phyloP scores from a whole-genome alignment of 1,140 invertebrate species.

The Drosophila repleta region DNA sequence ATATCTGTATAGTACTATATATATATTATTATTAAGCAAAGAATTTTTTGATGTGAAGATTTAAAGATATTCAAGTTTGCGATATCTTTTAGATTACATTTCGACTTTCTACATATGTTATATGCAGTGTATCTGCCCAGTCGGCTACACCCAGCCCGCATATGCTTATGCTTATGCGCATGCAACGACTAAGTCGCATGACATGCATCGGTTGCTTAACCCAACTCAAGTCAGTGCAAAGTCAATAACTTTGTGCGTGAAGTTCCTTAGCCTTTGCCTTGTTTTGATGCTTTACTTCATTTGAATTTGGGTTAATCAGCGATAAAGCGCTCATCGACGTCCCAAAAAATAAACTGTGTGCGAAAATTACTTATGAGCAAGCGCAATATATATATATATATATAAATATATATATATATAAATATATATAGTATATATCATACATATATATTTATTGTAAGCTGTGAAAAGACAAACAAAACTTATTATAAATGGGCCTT shows the following conservation, averaged over 20 bases:
- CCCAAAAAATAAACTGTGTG: slow-evolving; percentile 30
- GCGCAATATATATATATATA: neutral
- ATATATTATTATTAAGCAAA: no score
- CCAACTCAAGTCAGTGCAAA: neutral
- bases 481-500: slow-evolving; percentile 70
- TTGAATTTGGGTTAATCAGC: slow-evolving; percentile 76
- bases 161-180: no score
- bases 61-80: no score
- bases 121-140: no score
- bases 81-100: no score
- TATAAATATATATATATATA: neutral
- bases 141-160: no score
- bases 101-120: no score
- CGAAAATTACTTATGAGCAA: slow-evolving; percentile 55
- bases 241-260: slow-evolving; percentile 62
- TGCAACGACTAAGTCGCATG: no score
- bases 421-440: neutral
- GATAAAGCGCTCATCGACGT: slow-evolving; percentile 73
- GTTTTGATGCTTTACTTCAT: slow-evolving; percentile 53
- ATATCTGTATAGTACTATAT: no score
- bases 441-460: slow-evolving; percentile 7
- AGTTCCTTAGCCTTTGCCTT: slow-evolving; percentile 63
- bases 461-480: neutral
- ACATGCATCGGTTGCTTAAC: slow-evolving; percentile 7
- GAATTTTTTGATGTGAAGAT: no score